Evolutionary conservation across 1,140 invertebrate genomes (phyloP).

Genomic region (Psix sp.): DNA sequence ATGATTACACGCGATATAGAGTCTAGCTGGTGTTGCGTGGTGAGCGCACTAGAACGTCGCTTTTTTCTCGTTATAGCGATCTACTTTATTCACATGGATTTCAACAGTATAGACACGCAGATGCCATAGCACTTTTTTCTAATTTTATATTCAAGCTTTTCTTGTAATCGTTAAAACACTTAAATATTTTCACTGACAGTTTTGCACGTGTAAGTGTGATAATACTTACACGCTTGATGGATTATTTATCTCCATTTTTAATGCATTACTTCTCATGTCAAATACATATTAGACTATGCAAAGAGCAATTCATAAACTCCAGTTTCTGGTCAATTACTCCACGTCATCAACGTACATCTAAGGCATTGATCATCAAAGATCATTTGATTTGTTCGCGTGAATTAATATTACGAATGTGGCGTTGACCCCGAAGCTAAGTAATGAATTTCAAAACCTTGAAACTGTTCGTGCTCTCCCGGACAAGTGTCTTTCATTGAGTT

Average conservation of each 20-base stretch:
- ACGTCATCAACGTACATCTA: constrained; percentile 62
- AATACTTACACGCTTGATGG: no score
- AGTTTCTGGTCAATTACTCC: constrained; percentile 67
- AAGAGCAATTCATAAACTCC: constrained; percentile 43
- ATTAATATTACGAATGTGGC: constrained; percentile 36
- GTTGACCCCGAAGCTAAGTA: neutral
- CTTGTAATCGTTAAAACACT: no score
- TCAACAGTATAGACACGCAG: no score
- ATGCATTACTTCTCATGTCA: no score
- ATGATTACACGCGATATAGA: constrained; percentile 55
- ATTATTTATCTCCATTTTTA: no score
- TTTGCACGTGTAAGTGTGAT: no score
- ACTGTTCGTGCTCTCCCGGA: no score
- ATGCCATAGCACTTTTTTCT: no score
- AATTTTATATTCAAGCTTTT: no score
- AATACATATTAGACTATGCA: constrained; percentile 15
- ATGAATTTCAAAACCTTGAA: constrained; percentile 17
- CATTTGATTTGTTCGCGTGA: constrained; percentile 57
- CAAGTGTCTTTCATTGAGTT: no score
- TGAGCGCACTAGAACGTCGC: constrained; percentile 13
- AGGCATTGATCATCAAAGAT: constrained; percentile 65
- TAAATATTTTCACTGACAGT: no score
- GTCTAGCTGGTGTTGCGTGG: constrained; percentile 22
- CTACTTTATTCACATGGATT: constrained; percentile 41
- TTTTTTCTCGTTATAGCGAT: constrained; percentile 27